These are phyloP conservation scores for Emmelina monodactyla DNA, from an alignment of 2,888 invertebrate genomes.

Conservation along the genomic window DNA sequence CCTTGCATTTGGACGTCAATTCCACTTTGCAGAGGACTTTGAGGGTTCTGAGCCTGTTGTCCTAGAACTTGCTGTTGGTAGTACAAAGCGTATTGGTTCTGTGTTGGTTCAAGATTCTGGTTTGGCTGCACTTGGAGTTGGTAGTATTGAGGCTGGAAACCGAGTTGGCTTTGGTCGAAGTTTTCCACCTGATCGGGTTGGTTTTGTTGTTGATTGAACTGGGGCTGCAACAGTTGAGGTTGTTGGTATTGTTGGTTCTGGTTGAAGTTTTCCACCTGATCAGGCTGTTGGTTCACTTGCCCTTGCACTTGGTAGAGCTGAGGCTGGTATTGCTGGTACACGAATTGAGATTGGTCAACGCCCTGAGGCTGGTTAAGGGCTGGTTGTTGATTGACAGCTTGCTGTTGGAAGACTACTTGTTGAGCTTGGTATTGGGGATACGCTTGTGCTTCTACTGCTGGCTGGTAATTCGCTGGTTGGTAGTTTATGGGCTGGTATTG, in stretches of 20 bases:
- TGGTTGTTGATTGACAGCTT: slow-evolving; percentile 18
- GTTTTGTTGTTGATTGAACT: slow-evolving; percentile 15
- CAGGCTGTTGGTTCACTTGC: slow-evolving; percentile 18
- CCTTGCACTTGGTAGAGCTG: slow-evolving; percentile 17
- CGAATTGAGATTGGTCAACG: slow-evolving; percentile 17
- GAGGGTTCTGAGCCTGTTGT: slow-evolving; percentile 18
- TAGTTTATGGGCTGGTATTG: slow-evolving; percentile 20
- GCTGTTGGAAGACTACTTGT: slow-evolving; percentile 25
- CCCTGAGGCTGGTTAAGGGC: slow-evolving; percentile 12
- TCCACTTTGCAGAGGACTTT: slow-evolving; percentile 40
- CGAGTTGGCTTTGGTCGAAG: slow-evolving; percentile 18
- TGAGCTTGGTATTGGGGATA: slow-evolving; percentile 27
- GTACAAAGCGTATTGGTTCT: slow-evolving; percentile 5
- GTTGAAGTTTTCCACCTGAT: slow-evolving; percentile 12
- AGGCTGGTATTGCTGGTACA: slow-evolving; percentile 19
- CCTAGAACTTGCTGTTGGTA: slow-evolving; percentile 5
- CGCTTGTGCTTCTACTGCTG: slow-evolving; percentile 19
- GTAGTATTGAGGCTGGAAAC: slow-evolving; percentile 10
- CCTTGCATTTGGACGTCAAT: slow-evolving; percentile 43
- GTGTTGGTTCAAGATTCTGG: slow-evolving; percentile 3
- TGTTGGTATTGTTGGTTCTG: slow-evolving; percentile 16
- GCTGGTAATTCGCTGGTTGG: slow-evolving; percentile 19
- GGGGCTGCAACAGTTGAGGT: slow-evolving; percentile 19
- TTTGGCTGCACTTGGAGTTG: slow-evolving; percentile 5
- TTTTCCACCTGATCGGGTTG: slow-evolving; percentile 14